Percentiles rank a stretch among this genome's conserved stretches.
These are phyloP conservation scores for Mugil cephalus DNA, from an alignment of 2,113 vertebrate genomes.

Conservation along the genomic window DNA sequence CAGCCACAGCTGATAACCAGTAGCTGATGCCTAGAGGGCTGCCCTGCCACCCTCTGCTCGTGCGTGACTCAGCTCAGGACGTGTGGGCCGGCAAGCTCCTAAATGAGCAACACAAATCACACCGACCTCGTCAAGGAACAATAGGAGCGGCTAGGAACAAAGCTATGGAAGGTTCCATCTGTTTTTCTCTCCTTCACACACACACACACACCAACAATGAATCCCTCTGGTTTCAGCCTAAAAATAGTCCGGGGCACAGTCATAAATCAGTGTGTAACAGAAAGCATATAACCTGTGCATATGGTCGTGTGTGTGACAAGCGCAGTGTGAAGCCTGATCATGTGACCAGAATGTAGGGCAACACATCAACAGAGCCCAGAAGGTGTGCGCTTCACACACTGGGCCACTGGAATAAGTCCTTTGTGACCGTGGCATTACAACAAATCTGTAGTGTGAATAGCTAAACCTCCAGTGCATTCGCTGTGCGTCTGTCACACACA, in stretches of 20 bases:
- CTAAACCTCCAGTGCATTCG: constrained; percentile 31
- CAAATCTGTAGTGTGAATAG: constrained; percentile 24
- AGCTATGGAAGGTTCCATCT: constrained; percentile 48
- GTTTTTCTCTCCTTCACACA: constrained; percentile 30
- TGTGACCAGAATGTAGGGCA: constrained; percentile 61
- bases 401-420: constrained; percentile 10
- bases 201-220: constrained; percentile 41
- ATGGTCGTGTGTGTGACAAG: constrained; percentile 8
- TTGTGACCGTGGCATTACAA: constrained; percentile 28
- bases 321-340: constrained; percentile 28
- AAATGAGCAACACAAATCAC: constrained; percentile 17
- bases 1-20: constrained; percentile 60
- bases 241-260: constrained; percentile 64
- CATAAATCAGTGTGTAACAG: constrained; percentile 71
- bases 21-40: constrained; percentile 38
- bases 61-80: constrained; percentile 49
- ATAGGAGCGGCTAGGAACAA: constrained; percentile 9
- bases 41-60: constrained; percentile 1
- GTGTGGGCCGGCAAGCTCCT: constrained; percentile 25
- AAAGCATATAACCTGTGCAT: constrained; percentile 47
- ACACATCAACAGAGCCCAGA: constrained; percentile 20
- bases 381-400: constrained; percentile 28
- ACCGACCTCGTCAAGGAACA: constrained; percentile 25
- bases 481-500: constrained; percentile 61
- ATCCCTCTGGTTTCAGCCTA: constrained; percentile 37